Evolutionary conservation across 1,140 invertebrate species (phyloP).

Genomic region (Mamestra configurata): DNA sequence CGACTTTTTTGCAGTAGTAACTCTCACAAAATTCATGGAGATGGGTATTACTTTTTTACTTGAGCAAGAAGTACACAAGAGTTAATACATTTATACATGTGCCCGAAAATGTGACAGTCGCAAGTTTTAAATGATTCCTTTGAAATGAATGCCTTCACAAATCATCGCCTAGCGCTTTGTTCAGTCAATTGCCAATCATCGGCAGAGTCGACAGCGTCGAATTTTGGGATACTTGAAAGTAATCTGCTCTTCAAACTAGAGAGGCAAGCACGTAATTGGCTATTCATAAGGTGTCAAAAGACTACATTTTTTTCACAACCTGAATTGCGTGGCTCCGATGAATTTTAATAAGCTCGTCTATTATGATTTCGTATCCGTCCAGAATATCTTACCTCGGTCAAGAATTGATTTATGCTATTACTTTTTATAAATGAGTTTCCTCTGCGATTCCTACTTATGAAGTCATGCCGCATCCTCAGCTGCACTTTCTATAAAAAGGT

Average conservation of each 20-base stretch:
- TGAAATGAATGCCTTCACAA: not conserved
- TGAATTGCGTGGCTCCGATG: conserved; percentile 60
- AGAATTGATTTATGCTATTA: conserved; percentile 71
- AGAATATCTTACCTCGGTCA: conserved; percentile 60
- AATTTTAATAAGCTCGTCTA: conserved; percentile 65
- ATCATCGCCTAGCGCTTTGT: not conserved
- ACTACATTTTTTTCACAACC: conserved; percentile 54
- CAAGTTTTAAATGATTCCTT: not conserved
- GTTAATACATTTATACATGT: too few relatives aligned
- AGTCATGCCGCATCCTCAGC: conserved; percentile 21
- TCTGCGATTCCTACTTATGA: conserved; percentile 48
- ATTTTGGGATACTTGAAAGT: conserved; percentile 7
- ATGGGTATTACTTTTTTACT: too few relatives aligned
- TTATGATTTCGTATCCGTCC: conserved; percentile 67
- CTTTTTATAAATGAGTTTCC: conserved; percentile 62
- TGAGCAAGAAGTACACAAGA: too few relatives aligned
- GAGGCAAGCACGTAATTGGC: conserved; percentile 30
- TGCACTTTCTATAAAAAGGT: conserved; percentile 29
- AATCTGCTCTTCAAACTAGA: conserved; percentile 22
- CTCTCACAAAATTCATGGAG: too few relatives aligned
- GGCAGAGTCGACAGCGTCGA: not conserved
- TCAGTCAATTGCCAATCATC: not conserved
- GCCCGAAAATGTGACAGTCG: not conserved
- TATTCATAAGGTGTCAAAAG: conserved; percentile 57
- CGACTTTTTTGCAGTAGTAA: too few relatives aligned